phyloP scores from a whole-genome alignment of 2,797 vertebrate species.

The Sebastes steindachneri region DNA sequence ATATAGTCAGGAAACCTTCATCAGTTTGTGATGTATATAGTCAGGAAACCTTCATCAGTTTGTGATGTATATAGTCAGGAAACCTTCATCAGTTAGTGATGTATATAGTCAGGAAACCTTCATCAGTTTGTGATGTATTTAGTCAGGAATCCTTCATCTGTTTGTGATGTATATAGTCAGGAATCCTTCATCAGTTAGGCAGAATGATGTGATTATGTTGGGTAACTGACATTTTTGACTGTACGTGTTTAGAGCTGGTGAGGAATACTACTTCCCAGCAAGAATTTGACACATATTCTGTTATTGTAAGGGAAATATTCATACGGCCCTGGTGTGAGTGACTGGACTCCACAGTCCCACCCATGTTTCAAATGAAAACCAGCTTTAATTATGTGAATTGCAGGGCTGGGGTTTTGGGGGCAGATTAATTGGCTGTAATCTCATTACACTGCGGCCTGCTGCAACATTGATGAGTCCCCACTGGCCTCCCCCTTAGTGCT shows the following conservation, averaged over 20 bases:
- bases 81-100: too few relatives aligned
- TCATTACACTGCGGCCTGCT: slow-evolving; percentile 18
- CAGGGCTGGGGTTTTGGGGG: background rate
- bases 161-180: background rate
- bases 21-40: background rate
- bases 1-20: too few relatives aligned
- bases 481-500: background rate
- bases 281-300: too few relatives aligned
- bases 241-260: background rate
- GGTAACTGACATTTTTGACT: background rate
- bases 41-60: background rate
- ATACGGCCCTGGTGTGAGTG: background rate
- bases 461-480: background rate
- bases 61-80: too few relatives aligned
- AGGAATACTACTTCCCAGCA: background rate
- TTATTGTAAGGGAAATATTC: background rate
- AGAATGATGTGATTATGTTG: background rate
- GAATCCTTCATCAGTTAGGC: background rate
- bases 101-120: too few relatives aligned
- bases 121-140: background rate
- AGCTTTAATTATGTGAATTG: slow-evolving; percentile 12
- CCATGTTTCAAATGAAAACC: slow-evolving; percentile 12
- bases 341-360: slow-evolving; percentile 1
- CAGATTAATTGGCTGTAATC: slow-evolving; percentile 46
- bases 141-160: too few relatives aligned